Percentiles rank a stretch among this genome's conserved stretches.
Conservation (phyloP, 2,113 vertebrate genomes). For the Ceratotherium simum region DNA sequence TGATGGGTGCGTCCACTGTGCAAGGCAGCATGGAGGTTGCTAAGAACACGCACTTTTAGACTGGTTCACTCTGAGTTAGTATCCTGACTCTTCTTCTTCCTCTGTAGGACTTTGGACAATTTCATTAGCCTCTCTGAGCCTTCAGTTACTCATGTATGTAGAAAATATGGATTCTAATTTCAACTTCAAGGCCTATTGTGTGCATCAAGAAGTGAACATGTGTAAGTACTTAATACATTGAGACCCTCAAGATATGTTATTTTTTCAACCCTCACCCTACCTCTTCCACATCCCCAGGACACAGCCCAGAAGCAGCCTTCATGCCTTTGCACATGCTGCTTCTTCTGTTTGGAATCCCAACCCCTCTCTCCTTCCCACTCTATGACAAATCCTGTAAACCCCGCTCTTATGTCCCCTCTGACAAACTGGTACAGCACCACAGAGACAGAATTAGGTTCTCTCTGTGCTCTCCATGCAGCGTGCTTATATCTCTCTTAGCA, state of each 20-base stretch:
- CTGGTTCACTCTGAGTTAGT: not conserved
- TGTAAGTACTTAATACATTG: rapidly evolving
- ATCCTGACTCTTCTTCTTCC: not conserved
- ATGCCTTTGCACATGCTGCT: rapidly evolving
- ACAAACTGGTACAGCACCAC: rapidly evolving
- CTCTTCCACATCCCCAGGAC: not conserved
- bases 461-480: rapidly evolving
- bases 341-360: not conserved
- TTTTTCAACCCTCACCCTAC: too few species aligned
- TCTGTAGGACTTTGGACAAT: not conserved
- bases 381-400: not conserved
- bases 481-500: not conserved
- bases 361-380: not conserved
- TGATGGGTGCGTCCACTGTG: rapidly evolving
- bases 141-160: not conserved
- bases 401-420: rapidly evolving
- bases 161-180: not conserved
- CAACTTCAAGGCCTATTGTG: not conserved
- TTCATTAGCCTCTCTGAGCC: not conserved
- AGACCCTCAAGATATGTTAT: not conserved
- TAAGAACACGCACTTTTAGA: rapidly evolving
- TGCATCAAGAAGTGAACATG: rapidly evolving
- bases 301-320: rapidly evolving
- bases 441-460: not conserved
- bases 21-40: rapidly evolving